These are phyloP conservation scores for Falco columbarius DNA, from an alignment of 2,797 vertebrate species.

Conservation along the genomic window DNA sequence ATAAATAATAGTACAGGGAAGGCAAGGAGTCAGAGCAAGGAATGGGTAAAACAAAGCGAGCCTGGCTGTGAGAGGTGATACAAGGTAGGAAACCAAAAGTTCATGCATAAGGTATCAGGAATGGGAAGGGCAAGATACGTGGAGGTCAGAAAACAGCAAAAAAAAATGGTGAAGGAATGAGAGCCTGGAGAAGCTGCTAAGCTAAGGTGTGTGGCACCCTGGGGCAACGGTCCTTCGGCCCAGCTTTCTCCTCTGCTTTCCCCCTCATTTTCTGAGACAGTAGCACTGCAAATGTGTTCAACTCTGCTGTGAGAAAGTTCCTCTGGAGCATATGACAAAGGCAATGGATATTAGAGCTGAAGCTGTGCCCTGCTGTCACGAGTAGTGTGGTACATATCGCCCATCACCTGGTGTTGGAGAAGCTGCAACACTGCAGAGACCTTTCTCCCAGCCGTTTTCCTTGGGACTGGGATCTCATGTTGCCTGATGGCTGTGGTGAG, in stretches of 20 bases:
- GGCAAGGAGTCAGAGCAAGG: background rate
- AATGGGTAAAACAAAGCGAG: background rate
- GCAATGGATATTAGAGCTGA: background rate
- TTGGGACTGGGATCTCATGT: background rate
- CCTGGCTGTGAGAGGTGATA: background rate
- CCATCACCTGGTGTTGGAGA: background rate
- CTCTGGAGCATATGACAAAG: background rate
- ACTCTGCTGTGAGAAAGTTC: background rate
- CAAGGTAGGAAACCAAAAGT: background rate
- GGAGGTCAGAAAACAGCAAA: background rate
- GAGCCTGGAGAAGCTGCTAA: background rate
- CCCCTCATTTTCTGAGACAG: background rate
- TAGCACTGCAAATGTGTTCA: background rate
- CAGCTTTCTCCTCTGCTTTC: background rate
- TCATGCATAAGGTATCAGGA: background rate
- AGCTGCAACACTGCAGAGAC: background rate
- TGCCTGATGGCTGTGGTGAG: background rate
- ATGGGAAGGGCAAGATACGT: background rate
- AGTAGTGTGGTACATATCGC: too few relatives aligned
- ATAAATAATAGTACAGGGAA: constrained; percentile 14
- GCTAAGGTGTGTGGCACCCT: background rate
- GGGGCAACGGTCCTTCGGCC: background rate
- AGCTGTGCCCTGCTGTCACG: background rate
- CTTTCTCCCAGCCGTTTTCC: background rate
- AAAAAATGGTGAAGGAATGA: background rate